These are phyloP conservation scores for Drosophila triauraria DNA, from an alignment of 1,140 invertebrate species.

Conservation along the genomic window DNA sequence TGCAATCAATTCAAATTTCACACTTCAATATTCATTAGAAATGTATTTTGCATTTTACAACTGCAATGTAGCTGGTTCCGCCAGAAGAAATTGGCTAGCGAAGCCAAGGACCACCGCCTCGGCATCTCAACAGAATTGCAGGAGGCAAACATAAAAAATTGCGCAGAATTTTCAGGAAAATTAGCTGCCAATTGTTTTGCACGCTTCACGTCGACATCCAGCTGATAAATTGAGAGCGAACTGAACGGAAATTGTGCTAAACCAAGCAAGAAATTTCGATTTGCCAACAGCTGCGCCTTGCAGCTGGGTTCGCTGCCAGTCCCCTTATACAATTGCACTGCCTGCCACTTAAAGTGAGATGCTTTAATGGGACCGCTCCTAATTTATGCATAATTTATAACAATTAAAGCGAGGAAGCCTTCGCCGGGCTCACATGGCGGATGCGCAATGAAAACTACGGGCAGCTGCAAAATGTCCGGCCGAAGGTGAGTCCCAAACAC, in stretches of 20 bases:
- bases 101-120: conserved; percentile 44
- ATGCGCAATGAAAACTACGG: conserved; percentile 64
- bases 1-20: conserved; percentile 83
- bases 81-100: conserved; percentile 37
- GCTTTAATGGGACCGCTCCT: conserved; percentile 46
- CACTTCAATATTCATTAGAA: conserved; percentile 83
- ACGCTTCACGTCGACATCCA: conserved; percentile 66
- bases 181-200: conserved; percentile 81
- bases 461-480: conserved; percentile 43
- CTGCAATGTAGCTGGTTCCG: conserved; percentile 45
- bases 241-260: conserved; percentile 73
- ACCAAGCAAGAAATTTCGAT: conserved; percentile 77
- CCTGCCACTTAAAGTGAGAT: conserved; percentile 35
- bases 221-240: conserved; percentile 66
- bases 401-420: conserved; percentile 64
- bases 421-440: conserved; percentile 46
- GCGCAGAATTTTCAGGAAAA: conserved; percentile 75
- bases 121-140: conserved; percentile 24
- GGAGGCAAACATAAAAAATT: conserved; percentile 62
- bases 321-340: conserved; percentile 2
- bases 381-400: conserved; percentile 71
- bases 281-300: conserved; percentile 51
- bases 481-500: conserved; percentile 37
- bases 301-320: conserved; percentile 4
- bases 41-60: conserved; percentile 81